Base-by-base conservation (phyloP, 1,140 invertebrate genomes). In the Diprion similis region DNA sequence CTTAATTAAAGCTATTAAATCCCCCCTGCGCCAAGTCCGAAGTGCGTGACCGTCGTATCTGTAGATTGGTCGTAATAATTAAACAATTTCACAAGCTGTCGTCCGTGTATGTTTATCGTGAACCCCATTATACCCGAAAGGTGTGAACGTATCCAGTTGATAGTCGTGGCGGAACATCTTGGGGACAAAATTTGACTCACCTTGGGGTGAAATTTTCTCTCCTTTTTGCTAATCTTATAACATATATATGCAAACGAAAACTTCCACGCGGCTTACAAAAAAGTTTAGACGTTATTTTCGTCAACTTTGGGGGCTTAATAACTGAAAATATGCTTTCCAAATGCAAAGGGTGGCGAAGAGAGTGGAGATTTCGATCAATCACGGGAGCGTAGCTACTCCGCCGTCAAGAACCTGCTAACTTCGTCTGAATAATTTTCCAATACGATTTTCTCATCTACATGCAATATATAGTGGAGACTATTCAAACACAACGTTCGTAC, bases 351-450 rank as follows among this genome's bases (percentile, higher is more conserved):
- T 15, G 11, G 3, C 51, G 51, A 59, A 15, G n/a, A 15, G 11
- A 59, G 51, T 15, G n/a, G 51, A 59, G 11, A 59, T 17, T 13
- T 8, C 51, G 51, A 59, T 59, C 51, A 17, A 59, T 59, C 51
- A 59, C n/a, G 51, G 11, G 6, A 15, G 51, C 24, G 24, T 37
- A 37, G 24, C 24, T 37, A 37, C 24, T 37, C 24, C 24, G 24
- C 9, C 51, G 51, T 59, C 51, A 4, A 59, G n/a, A 13, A 9
- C 11, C 51, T 59, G 51, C 11, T 8, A 59, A 59, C 51, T 59
- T 13, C 9, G n/a, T 59, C n/a, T 59, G 51, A 59, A 59, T 59
- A 59, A 59, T 59, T 59, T 59, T 59, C 51, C 51, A 59, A 59
- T 59, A 59, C 51, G n/a, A 59, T 59, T 59, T 59, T 59, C 51